Conservation (phyloP, 2,113 vertebrate genomes). For the Amblyornis subalaris region DNA sequence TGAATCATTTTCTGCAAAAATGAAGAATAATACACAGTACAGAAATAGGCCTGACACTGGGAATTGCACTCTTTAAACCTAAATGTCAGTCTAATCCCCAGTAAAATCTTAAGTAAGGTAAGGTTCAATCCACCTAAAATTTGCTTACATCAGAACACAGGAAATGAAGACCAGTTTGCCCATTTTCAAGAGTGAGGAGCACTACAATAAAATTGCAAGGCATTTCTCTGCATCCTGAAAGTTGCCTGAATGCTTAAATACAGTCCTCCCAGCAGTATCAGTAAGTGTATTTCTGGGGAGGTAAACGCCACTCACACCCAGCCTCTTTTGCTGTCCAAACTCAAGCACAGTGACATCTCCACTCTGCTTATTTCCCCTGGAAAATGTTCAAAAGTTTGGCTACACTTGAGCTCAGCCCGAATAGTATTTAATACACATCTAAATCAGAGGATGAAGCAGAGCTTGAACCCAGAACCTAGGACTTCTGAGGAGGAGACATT, state of each 20-base stretch:
- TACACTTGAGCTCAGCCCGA: not conserved
- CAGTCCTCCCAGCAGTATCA: not conserved
- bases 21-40: conserved; percentile 30
- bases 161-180: not conserved
- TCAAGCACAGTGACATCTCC: not conserved
- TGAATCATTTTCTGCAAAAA: conserved; percentile 56
- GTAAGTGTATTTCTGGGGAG: not conserved
- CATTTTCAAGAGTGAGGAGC: not conserved
- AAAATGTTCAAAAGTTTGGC: not conserved
- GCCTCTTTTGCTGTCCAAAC: not conserved
- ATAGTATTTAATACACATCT: not conserved
- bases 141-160: not conserved
- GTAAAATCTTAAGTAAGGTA: conserved; percentile 25
- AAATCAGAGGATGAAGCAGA: not conserved
- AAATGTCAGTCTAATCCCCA: conserved; percentile 1
- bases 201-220: not conserved
- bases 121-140: not conserved
- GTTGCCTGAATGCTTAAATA: not conserved
- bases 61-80: conserved; percentile 15
- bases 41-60: conserved; percentile 13
- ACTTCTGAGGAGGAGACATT: not conserved
- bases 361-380: not conserved
- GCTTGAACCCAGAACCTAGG: not conserved
- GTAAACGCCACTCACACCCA: not conserved
- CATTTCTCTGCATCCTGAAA: not conserved